Base-by-base conservation (phyloP, 2,113 vertebrate species). In the Gymnocephalus cernua region DNA sequence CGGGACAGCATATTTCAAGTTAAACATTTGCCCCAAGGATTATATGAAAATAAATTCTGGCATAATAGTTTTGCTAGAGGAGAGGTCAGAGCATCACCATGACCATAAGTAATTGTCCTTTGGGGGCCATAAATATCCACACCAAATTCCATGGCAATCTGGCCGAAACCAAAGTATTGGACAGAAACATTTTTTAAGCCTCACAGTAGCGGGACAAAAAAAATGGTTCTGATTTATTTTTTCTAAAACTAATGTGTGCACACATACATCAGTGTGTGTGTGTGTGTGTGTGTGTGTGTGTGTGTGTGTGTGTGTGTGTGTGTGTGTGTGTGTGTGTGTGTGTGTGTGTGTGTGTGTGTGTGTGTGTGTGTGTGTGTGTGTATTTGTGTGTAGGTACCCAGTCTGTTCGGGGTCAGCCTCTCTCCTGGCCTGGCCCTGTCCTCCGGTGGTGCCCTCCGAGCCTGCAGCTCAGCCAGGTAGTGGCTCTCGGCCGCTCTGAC, bases 381-480 rank as follows among this genome's bases (percentile, higher is more conserved):
- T 70, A 47, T 68, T 21, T 5, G 56, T 78, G 82, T 90, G 84
- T 84, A 41, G 32, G 70, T 92, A 98, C 98, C 98, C 92, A 94
- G 82, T 89, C 97, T 96, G 91, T 94, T 94, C 0, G 97, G 96
- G 0, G 93, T 97, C 92, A 98, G 96, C 51, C 96, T 96, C 93
- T 97, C 93, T 79, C 89, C 97, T 1, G 95, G 89, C 80, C 97
- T 96, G 85, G 64, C 89, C 79, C 97, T 95, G 76, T 99, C 97
- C 86, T 99, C 97, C 23, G 84, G 87, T 18, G 96, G 96, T 13
- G 93, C 87, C 58, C 97, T 96, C 64, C 96, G 95, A 50, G 94
- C 95, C 6, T 97, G 97, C 85, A 97, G 92, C 88, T 99, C 98
- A 0, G 97, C 93, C 85, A 98, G 95, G 95, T 97, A 99, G 66